Percentiles rank a stretch among this genome's conserved stretches.
These are phyloP conservation scores for Petrolisthes manimaculis DNA, from an alignment of 2,888 invertebrate species.

Conservation along the genomic window DNA sequence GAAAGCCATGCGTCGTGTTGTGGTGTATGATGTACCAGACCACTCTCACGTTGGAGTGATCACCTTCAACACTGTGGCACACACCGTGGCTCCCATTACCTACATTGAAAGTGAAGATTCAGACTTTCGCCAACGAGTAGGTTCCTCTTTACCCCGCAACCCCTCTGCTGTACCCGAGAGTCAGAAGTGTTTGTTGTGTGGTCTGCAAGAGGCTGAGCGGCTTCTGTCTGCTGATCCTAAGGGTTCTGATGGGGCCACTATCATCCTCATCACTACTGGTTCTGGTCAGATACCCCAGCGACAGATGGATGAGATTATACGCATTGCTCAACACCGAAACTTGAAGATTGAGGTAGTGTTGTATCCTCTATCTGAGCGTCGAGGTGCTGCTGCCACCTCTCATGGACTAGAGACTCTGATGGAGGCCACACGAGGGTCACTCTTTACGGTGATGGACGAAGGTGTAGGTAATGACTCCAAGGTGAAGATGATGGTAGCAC, in stretches of 20 bases:
- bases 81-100: constrained; percentile 61
- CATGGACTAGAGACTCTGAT: constrained; percentile 58
- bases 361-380: constrained; percentile 58
- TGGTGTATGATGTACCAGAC: constrained; percentile 73
- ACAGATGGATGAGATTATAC: constrained; percentile 59
- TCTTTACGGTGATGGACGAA: constrained; percentile 63
- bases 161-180: constrained; percentile 63
- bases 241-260: constrained; percentile 47
- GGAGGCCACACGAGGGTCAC: constrained; percentile 49
- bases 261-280: constrained; percentile 59
- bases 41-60: constrained; percentile 69
- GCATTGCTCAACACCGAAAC: constrained; percentile 34
- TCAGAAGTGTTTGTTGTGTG: constrained; percentile 63
- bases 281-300: constrained; percentile 43
- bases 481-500: constrained; percentile 62
- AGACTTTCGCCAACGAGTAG: constrained; percentile 59
- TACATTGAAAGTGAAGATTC: constrained; percentile 61
- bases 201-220: constrained; percentile 60
- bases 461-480: constrained; percentile 65
- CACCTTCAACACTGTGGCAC: constrained; percentile 61
- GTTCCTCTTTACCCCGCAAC: constrained; percentile 62
- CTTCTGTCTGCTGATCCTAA: constrained; percentile 43
- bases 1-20: constrained; percentile 75
- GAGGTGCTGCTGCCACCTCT: constrained; percentile 41
- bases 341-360: constrained; percentile 54